Evolutionary conservation across 1,140 invertebrate genomes (phyloP), one percentile per base, ranked within the genome.

Genomic region (Drosophila tristis): DNA sequence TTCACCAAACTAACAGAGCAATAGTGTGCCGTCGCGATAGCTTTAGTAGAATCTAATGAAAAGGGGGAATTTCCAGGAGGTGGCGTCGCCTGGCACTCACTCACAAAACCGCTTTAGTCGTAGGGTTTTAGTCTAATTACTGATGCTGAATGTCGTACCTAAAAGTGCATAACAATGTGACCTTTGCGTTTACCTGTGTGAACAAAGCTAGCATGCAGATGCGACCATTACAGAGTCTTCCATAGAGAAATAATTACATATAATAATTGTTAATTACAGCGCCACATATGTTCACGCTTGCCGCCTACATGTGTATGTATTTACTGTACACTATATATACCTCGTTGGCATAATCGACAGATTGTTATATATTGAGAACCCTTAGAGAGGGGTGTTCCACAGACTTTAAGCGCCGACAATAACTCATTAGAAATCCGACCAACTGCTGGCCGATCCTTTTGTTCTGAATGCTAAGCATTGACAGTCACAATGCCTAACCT

Each of bases 131-230:
- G 20, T 45, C 49, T 59, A 48, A 31, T 51, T 20, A 20, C 20
- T 20, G 2, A 56, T 29, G n/a, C 31, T 54, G 63, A 67, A 70
- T 72, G 74, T 81, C 74, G 81, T 87, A 87, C 82, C 82, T 87
- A 75, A 80, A 76, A 66, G 23, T 87, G 72, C 54, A 76, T 77
- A 84, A 82, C 79, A 76, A 60, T 73, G 82, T 84, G 84, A 89
- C 84, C 84, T 89, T 74, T 75, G 87, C 76, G 76, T 87, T 89
- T 87, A 89, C 84, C 84, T 87, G 84, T 50, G 25, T 66, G 45
- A 55, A 57, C 44, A 2, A 64, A 65, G n/a, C 43, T 53, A 13
- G 56, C 35, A 72, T 64, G 42, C 51, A 60, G 50, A 48, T 26
- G 1, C 59, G 65, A 54, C 72, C 59, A 68, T 39, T 64, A 45